These are phyloP conservation scores for Lipophrys pholis DNA, from an alignment of 2,113 vertebrate genomes.

Conservation along the genomic window DNA sequence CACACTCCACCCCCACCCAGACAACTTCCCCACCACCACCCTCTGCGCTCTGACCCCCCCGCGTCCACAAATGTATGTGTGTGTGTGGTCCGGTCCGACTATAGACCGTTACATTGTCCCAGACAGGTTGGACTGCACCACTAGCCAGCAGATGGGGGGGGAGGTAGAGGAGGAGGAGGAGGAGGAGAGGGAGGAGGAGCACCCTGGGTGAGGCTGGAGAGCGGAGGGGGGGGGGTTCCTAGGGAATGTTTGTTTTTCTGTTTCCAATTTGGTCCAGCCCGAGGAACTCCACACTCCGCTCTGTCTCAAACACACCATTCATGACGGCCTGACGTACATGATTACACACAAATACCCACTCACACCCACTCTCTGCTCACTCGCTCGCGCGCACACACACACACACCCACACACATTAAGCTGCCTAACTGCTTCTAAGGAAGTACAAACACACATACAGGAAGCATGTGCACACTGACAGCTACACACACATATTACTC, in stretches of 20 bases:
- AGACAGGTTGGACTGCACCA: slow-evolving; percentile 79
- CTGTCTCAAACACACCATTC: slow-evolving; percentile 82
- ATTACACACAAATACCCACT: slow-evolving; percentile 75
- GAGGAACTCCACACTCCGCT: slow-evolving; percentile 82
- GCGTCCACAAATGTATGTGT: slow-evolving; percentile 70
- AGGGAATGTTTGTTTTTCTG: slow-evolving; percentile 83
- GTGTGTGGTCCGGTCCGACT: slow-evolving; percentile 80
- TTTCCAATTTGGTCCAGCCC: slow-evolving; percentile 82
- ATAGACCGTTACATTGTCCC: slow-evolving; percentile 83
- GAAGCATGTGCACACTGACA: slow-evolving; percentile 11
- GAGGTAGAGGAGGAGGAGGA: background rate
- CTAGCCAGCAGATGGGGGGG: slow-evolving; percentile 65
- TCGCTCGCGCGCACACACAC: background rate
- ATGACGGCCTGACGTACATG: slow-evolving; percentile 79
- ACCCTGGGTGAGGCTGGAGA: background rate
- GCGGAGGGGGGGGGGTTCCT: slow-evolving; percentile 59
- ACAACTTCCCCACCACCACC: slow-evolving; percentile 21
- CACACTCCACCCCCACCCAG: slow-evolving; percentile 9
- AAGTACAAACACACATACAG: background rate
- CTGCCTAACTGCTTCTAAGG: background rate
- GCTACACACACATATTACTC: slow-evolving; percentile 8
- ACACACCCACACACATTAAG: slow-evolving; percentile 1
- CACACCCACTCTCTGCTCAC: slow-evolving; percentile 19
- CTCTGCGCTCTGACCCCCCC: slow-evolving; percentile 23
- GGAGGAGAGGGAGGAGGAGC: background rate